Evolutionary conservation across 2,797 vertebrate species (phyloP).

Genomic region (Lophius americanus): DNA sequence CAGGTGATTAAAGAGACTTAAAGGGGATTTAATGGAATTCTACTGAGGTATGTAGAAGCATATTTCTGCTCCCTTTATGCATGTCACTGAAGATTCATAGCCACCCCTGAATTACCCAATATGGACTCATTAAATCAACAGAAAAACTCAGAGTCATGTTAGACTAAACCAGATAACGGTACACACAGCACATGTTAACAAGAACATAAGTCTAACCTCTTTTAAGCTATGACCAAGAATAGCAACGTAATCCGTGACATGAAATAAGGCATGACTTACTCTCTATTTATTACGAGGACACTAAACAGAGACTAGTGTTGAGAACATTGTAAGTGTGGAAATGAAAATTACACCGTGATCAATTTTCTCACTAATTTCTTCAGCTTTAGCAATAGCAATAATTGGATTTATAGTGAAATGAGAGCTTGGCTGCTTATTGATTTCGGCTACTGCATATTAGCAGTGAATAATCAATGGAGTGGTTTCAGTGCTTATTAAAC

Average conservation of each 20-base stretch:
- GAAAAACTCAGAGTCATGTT: constrained; percentile 18
- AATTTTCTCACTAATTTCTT: constrained; percentile 66
- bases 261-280: constrained; percentile 13
- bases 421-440: constrained; percentile 77
- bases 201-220: background rate
- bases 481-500: constrained; percentile 76
- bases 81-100: constrained; percentile 22
- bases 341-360: constrained; percentile 54
- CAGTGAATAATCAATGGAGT: constrained; percentile 83
- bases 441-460: constrained; percentile 80
- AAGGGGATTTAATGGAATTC: constrained; percentile 78
- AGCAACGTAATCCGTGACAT: background rate
- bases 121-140: constrained; percentile 35
- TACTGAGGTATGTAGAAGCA: constrained; percentile 63
- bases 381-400: constrained; percentile 70
- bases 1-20: constrained; percentile 85
- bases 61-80: constrained; percentile 41
- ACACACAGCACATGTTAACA: background rate
- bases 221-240: background rate
- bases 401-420: constrained; percentile 83
- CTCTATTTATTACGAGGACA: constrained; percentile 11
- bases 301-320: constrained; percentile 27
- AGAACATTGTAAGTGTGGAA: constrained; percentile 47
- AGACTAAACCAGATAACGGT: constrained; percentile 14
- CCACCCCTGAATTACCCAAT: constrained; percentile 10